These are phyloP conservation scores for Channa striata DNA, from an alignment of 2,797 vertebrate species.

Conservation along the genomic window DNA sequence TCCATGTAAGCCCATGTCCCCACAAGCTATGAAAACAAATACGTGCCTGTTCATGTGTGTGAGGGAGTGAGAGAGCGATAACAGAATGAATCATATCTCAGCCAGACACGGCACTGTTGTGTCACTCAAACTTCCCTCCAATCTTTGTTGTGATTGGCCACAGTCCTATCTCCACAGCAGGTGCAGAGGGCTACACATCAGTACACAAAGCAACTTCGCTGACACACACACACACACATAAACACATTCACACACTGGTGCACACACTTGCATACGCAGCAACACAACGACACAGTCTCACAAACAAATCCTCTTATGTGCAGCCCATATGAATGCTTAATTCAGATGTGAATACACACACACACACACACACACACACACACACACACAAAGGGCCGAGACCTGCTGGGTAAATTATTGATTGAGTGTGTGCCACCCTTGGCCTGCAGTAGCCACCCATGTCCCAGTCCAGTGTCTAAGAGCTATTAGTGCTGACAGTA, in stretches of 20 bases:
- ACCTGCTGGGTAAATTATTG: constrained; percentile 67
- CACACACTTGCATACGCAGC: constrained; percentile 7
- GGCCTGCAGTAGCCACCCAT: constrained; percentile 57
- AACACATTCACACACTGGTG: not conserved
- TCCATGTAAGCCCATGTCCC: too few species aligned
- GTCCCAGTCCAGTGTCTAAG: constrained; percentile 63
- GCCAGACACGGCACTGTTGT: constrained; percentile 69
- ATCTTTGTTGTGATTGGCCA: constrained; percentile 71
- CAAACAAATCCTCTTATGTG: constrained; percentile 59
- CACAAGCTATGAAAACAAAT: too few species aligned
- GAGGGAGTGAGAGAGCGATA: constrained; percentile 55
- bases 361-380: not conserved
- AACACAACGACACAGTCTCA: constrained; percentile 39
- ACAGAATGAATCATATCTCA: constrained; percentile 81
- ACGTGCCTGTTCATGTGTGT: not conserved
- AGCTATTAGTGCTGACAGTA: constrained; percentile 75
- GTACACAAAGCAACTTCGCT: constrained; percentile 53
- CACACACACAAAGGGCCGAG: constrained; percentile 19
- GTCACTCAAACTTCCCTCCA: constrained; percentile 77
- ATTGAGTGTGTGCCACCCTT: constrained; percentile 63
- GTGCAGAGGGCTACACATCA: constrained; percentile 58
- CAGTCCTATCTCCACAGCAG: constrained; percentile 70
- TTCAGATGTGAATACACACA: constrained; percentile 43
- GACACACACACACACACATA: constrained; percentile 23
- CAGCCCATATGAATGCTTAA: constrained; percentile 58